Base-by-base conservation (phyloP, 2,113 vertebrate genomes). In the Toxotes jaculatrix region DNA sequence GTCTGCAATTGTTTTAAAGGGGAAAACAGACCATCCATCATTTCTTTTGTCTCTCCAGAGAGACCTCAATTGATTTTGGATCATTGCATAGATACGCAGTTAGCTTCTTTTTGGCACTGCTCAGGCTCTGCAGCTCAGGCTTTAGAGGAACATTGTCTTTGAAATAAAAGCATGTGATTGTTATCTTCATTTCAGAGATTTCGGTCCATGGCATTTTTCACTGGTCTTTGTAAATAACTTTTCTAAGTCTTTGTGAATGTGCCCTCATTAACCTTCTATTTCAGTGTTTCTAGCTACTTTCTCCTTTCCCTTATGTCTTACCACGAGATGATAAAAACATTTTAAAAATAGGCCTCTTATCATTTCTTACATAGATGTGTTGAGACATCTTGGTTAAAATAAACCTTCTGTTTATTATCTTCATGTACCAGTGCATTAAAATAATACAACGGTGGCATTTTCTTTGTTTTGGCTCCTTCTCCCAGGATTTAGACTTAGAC, bases 21-120 rank as follows among this genome's bases (percentile, higher is more conserved):
- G 14, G 36, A 86, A 90, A 89, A 81, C 70, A 79, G 65, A 91
- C 74, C 83, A 91, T 90, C 80, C 89, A 87, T 92, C 87, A 84
- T 94, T 90, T 89, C 82, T 82, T 92, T 93, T 91, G 90, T 92
- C 84, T 83, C 21, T 88, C 73, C 68, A 85, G 66, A 70, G 70
- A 89, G 88, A 89, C 78, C 74, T 82, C 74, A 60, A 91, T 94
- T 85, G 89, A 92, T 92, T 84, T 87, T 79, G 89, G 82, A 92
- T 91, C 85, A 90, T 92, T 91, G 83, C 79, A 80, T 90, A 87
- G 90, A 93, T 92, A 84, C 86, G 78, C 88, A 42, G 77, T 84
- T 84, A 70, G 78, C 85, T 73, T 64, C 82, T 84, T 67, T 83
- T 70, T 86, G 83, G 79, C 77, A 56, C 42, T 32, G 45, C 49